A percentile compares a stretch with the other conserved stretches of the same genome.
Evolutionary conservation across 2,797 vertebrate species (phyloP).

Genomic region (Zalophus californianus): DNA sequence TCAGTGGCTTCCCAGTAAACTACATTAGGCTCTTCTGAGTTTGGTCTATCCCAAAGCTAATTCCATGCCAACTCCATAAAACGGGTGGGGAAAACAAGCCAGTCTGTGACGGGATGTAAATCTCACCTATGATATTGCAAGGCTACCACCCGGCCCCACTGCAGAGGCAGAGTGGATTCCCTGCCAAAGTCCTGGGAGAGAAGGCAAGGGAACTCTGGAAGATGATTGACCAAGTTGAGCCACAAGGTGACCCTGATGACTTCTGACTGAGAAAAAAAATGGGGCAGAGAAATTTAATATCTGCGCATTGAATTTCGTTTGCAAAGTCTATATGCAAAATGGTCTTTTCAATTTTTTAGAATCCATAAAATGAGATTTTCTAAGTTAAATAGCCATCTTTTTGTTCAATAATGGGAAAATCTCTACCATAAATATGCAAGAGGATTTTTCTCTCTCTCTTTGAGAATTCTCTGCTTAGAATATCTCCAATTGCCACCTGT

Average conservation of each 20-base stretch:
- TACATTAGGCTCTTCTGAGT: background rate
- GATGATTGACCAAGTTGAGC: background rate
- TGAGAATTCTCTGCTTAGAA: background rate
- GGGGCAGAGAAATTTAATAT: background rate
- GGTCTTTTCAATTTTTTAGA: background rate
- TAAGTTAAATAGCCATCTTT: background rate
- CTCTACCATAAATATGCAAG: background rate
- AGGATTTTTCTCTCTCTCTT: background rate
- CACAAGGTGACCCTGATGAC: background rate
- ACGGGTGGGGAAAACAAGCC: background rate
- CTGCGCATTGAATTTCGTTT: background rate
- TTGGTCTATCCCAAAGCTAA: background rate
- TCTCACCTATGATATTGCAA: background rate
- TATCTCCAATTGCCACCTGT: background rate
- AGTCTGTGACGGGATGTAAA: background rate
- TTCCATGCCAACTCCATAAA: background rate
- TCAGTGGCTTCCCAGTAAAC: background rate
- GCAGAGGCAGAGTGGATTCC: background rate
- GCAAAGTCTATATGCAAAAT: conserved; percentile 21
- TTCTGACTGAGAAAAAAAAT: background rate
- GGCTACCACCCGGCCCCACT: no score
- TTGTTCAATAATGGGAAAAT: background rate
- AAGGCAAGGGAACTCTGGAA: background rate
- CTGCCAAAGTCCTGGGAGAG: background rate
- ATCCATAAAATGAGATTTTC: conserved; percentile 31